Evolutionary conservation across 2,797 vertebrate species (phyloP).

Genomic region (Hirundo rustica): DNA sequence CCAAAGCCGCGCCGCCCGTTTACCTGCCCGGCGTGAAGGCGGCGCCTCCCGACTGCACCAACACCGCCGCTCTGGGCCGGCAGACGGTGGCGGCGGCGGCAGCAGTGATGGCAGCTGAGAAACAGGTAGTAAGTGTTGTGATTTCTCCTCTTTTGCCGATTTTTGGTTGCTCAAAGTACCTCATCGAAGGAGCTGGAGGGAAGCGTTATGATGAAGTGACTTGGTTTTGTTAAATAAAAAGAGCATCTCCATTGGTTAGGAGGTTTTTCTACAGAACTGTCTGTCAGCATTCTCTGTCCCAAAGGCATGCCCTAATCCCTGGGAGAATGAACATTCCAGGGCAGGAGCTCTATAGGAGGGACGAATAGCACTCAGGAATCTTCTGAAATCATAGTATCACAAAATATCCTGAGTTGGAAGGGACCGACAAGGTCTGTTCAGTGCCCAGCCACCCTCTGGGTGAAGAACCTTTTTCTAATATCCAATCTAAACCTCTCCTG

Average conservation of each 20-base stretch:
- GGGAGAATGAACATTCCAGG: not conserved
- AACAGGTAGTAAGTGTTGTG: constrained; percentile 84
- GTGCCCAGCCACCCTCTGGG: not conserved
- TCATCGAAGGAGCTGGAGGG: not conserved
- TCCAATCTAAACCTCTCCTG: not conserved
- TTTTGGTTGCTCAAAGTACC: not conserved
- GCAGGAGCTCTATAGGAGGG: not conserved
- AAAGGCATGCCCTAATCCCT: not conserved
- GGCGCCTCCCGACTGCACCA: constrained; percentile 91
- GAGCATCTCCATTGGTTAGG: not conserved
- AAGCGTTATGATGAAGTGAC: not conserved
- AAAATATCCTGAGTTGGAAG: not conserved
- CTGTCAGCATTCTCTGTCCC: not conserved
- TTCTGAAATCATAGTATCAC: not conserved
- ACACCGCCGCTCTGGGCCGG: constrained; percentile 80
- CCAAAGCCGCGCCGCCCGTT: constrained; percentile 84
- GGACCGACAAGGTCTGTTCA: not conserved
- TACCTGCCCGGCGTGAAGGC: constrained; percentile 85
- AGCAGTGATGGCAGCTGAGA: constrained; percentile 81
- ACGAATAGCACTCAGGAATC: rapidly evolving
- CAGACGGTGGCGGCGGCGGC: constrained; percentile 68
- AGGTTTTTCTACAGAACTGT: not conserved
- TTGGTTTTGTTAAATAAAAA: not conserved
- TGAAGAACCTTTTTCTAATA: not conserved
- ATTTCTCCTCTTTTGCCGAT: not conserved